A percentile compares a stretch with the other conserved stretches of the same genome.
phyloP scores from a whole-genome alignment of 2,888 invertebrate species.

The Rugalucina vietnamica region DNA sequence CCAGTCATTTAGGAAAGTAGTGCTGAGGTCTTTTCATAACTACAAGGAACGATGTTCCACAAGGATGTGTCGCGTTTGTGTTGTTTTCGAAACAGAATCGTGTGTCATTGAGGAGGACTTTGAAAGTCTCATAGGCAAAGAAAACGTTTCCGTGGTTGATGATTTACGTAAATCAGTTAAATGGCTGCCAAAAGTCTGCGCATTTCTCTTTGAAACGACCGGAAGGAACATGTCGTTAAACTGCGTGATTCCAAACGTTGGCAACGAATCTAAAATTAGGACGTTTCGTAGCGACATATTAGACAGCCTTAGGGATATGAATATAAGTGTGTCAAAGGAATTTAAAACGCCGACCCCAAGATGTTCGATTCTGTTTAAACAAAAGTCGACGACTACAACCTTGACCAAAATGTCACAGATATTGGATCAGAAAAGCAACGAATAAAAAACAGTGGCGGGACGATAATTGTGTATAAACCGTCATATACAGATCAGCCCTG shows the following conservation, averaged over 20 bases:
- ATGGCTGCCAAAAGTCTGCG: neutral
- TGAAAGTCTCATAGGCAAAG: neutral
- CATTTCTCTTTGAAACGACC: neutral
- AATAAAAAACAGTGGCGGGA: neutral
- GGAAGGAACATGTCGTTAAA: neutral
- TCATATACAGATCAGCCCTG: neutral
- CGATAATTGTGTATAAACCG: neutral
- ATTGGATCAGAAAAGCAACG: too few relatives aligned
- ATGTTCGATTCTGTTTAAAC: neutral
- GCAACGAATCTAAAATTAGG: neutral
- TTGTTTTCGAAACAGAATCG: neutral
- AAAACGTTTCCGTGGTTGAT: neutral
- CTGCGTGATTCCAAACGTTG: neutral
- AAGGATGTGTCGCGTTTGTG: neutral
- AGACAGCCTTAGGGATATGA: neutral
- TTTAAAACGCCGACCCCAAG: neutral
- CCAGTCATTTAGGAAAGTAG: neutral
- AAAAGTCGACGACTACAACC: neutral
- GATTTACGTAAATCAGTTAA: neutral
- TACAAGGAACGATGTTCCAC: too few relatives aligned
- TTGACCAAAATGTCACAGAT: neutral
- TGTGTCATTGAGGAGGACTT: neutral
- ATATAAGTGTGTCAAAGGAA: neutral
- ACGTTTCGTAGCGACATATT: neutral
- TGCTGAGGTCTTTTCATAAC: neutral